Percentiles rank a stretch among this genome's conserved stretches.
These are phyloP conservation scores for Thalassophryne amazonica DNA, from an alignment of 2,797 vertebrate genomes.

Conservation along the genomic window DNA sequence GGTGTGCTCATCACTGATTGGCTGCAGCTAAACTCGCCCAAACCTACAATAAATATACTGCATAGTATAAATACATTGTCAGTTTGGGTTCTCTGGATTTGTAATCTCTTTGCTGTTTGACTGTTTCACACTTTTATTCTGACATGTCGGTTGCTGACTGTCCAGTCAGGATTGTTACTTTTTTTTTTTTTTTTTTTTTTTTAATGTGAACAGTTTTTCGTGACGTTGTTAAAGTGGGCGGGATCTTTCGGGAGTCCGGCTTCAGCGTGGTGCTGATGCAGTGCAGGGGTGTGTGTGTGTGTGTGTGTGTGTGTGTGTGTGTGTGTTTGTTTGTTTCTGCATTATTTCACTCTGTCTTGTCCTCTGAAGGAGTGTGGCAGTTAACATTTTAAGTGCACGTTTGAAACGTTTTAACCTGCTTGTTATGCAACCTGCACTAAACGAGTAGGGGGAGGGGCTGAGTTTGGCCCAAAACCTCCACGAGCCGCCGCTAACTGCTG, in stretches of 20 bases:
- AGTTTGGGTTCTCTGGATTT: too few relatives aligned
- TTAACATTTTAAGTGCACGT: conserved; percentile 4
- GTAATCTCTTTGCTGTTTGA: too few relatives aligned
- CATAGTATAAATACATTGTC: too few relatives aligned
- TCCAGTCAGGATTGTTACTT: conserved; percentile 18
- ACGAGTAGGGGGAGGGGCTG: conserved; percentile 9
- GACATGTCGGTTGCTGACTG: conserved; percentile 10
- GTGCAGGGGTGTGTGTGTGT: conserved; percentile 8
- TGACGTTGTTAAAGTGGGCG: conserved; percentile 51
- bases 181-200: too few relatives aligned
- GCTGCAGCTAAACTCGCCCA: too few relatives aligned
- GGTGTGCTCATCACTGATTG: too few relatives aligned
- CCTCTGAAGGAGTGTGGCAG: conserved; percentile 5
- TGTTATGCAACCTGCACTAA: conserved; percentile 13
- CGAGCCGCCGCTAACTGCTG: conserved; percentile 35
- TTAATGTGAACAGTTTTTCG: conserved; percentile 51
- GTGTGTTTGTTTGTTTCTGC: conserved; percentile 14
- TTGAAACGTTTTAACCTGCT: conserved; percentile 22
- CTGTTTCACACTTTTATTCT: conserved; percentile 33
- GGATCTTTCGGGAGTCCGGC: conserved; percentile 25
- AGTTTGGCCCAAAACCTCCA: conserved; percentile 16
- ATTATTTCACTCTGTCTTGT: conserved; percentile 18
- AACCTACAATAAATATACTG: too few relatives aligned
- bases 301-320: conserved; percentile 1
- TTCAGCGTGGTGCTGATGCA: conserved; percentile 24